phyloP scores from a whole-genome alignment of 2,888 invertebrate species.

The Dilophus febrilis region DNA sequence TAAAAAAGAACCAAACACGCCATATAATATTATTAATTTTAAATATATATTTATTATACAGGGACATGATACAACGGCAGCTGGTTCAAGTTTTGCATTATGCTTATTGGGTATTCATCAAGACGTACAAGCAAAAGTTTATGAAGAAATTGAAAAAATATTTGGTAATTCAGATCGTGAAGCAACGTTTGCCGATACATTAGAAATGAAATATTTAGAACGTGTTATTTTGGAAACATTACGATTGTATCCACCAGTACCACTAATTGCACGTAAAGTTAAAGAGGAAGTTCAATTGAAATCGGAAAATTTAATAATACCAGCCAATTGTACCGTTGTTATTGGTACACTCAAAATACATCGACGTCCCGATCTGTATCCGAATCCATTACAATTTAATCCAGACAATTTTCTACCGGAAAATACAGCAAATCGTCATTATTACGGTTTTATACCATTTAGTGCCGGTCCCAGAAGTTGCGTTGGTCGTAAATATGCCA shows the following conservation, averaged over 20 bases:
- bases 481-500: slow-evolving; percentile 56
- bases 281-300: slow-evolving; percentile 51
- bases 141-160: slow-evolving; percentile 55
- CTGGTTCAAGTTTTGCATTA: slow-evolving; percentile 74
- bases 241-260: slow-evolving; percentile 65
- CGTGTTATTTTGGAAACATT: slow-evolving; percentile 61
- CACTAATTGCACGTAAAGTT: slow-evolving; percentile 54
- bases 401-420: slow-evolving; percentile 69
- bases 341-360: slow-evolving; percentile 50
- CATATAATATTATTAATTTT: too few relatives aligned
- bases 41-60: slow-evolving; percentile 9
- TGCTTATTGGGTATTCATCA: slow-evolving; percentile 67
- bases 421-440: slow-evolving; percentile 54
- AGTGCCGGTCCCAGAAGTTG: slow-evolving; percentile 52
- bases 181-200: slow-evolving; percentile 57
- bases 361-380: slow-evolving; percentile 45
- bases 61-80: slow-evolving; percentile 38
- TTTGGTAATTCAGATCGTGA: slow-evolving; percentile 64
- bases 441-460: slow-evolving; percentile 65
- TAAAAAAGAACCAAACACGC: slow-evolving; percentile 55
- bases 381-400: slow-evolving; percentile 52
- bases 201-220: slow-evolving; percentile 68
- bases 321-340: slow-evolving; percentile 40
- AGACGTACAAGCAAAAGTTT: slow-evolving; percentile 57
- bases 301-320: slow-evolving; percentile 18